Conservation (phyloP, 2,113 vertebrate genomes). For the Tylochromis polylepis region DNA sequence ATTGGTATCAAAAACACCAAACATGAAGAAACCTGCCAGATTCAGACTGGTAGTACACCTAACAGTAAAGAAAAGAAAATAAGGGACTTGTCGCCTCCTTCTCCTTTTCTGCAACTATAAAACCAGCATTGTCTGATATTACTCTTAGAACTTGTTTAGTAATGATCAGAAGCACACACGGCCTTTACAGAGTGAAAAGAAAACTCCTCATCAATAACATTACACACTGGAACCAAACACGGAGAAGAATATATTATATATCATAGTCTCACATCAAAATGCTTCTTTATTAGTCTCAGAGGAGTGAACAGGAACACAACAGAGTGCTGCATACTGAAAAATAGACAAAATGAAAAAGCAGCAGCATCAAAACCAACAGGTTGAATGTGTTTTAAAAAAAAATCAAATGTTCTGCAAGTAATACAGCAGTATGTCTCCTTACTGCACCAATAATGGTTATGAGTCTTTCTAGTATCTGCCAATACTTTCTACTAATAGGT, state of each 20-base stretch:
- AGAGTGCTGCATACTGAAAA: not conserved
- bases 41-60: not conserved
- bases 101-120: not conserved
- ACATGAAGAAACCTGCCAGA: constrained; percentile 46
- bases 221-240: not conserved
- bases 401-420: not conserved
- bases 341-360: not conserved
- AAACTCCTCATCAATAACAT: not conserved
- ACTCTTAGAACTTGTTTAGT: not conserved
- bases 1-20: constrained; percentile 6
- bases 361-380: not conserved
- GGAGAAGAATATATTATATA: not conserved
- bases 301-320: not conserved
- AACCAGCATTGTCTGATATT: fast-evolving
- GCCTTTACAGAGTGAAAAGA: not conserved
- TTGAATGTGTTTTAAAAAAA: not conserved
- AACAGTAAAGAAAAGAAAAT: not conserved
- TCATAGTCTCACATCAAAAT: not conserved
- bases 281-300: not conserved
- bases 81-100: not conserved
- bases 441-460: not conserved
- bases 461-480: not conserved
- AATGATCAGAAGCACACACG: not conserved
- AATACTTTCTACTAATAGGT: not conserved
- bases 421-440: not conserved